Evolutionary conservation across 92 coral and sea anemone genomes (phyloP), one percentile per base, ranked within the genome.

Genomic region (Blastomussa wellsi): DNA sequence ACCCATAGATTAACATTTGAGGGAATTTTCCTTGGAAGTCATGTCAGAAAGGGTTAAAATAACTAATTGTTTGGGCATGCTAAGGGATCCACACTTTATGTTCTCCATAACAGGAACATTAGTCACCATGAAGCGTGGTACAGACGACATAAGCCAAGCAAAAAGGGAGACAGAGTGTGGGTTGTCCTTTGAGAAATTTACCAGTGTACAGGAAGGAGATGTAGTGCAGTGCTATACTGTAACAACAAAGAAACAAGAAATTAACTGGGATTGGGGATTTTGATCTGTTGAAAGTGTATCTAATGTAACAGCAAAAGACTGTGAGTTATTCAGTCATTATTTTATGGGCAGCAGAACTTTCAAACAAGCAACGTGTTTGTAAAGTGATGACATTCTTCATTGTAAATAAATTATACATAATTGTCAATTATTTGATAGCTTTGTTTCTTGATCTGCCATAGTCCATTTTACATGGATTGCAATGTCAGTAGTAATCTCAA

Each of bases 151-250:
- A 35, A 93, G 92, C 70, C 68, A 86, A 29, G 98, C 92, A 51
- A 97, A 97, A 73, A 95, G 92, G 69, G 99, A 97, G 71, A 97
- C 92, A 66, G 99, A 97, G 29, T 97, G 99, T 84, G 99, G 99
- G 10, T 73, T 97, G 35, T 91, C 97, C 70, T 86, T 97, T 70
- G 94, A 95, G 39, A 97, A 91, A 29, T 97, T 97, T 85, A 80
- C 90, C 5, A 94, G 82, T 19, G 76, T 97, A 51, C 79, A 91
- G 77, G 98, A 95, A 85, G 99, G 98, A 26, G 99, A 97, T 74
- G 82, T 90, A 13, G 83, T 97, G 62, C 97, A 97, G 66, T 88
- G 97, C 77, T 95, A 86, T 48, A 84, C 82, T 10, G 80, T 85
- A 35, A 88, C 89, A 15, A 79, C 72, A 52, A 90, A 82, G 29